These are phyloP conservation scores for Menidia beryllina DNA, from an alignment of 2,113 vertebrate species.

Conservation along the genomic window DNA sequence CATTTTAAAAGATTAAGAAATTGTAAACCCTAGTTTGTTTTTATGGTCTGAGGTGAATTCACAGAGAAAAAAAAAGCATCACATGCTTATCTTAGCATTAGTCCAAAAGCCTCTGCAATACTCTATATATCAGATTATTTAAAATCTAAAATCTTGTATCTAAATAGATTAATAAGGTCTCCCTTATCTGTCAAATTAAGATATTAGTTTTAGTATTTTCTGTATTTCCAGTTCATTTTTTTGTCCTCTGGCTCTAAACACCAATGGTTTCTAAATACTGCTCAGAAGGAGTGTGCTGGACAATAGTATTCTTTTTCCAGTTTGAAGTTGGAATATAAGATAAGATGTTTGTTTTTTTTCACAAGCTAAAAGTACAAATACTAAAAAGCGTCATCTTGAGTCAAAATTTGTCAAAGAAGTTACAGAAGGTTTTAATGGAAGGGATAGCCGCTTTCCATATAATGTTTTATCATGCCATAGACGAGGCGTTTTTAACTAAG, in stretches of 20 bases:
- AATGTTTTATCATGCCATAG: background rate
- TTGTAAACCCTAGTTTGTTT: slow-evolving; percentile 26
- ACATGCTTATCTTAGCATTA: slow-evolving; percentile 46
- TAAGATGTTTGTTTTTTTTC: too few relatives aligned
- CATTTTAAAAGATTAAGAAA: slow-evolving; percentile 56
- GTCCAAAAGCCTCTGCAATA: slow-evolving; percentile 29
- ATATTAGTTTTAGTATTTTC: background rate
- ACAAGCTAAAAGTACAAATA: too few relatives aligned
- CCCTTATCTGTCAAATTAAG: background rate
- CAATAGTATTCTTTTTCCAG: background rate
- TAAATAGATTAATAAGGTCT: too few relatives aligned
- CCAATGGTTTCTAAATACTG: background rate
- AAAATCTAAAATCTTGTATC: background rate
- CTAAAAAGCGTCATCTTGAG: background rate
- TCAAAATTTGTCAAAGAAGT: background rate
- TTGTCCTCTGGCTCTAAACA: background rate
- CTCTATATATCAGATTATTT: background rate
- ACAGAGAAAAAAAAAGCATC: slow-evolving; percentile 36
- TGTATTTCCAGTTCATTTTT: background rate
- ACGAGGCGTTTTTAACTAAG: background rate
- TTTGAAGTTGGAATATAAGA: background rate
- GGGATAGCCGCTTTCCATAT: too few relatives aligned
- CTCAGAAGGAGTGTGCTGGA: background rate
- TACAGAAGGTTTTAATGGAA: background rate
- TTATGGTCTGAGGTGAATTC: slow-evolving; percentile 29